A percentile compares a stretch with the other conserved stretches of the same genome.
Conservation (phyloP, 1,140 invertebrate species). For the Temnothorax nylanderi region DNA sequence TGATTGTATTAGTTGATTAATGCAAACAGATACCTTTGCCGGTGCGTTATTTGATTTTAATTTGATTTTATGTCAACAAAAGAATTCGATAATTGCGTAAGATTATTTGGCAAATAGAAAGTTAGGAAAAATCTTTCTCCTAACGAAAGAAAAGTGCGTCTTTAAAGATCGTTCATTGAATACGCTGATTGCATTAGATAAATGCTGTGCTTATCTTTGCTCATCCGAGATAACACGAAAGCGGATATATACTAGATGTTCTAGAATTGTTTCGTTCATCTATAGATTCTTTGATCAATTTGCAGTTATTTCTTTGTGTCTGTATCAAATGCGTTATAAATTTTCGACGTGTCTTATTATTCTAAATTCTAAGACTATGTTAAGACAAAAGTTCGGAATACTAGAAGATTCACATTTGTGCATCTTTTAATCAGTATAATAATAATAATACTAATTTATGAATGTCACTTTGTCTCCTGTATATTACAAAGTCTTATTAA, state of each 20-base stretch:
- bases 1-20: conserved; percentile 19
- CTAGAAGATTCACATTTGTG: background rate
- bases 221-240: conserved; percentile 50
- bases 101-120: background rate
- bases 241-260: conserved; percentile 23
- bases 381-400: background rate
- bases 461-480: background rate
- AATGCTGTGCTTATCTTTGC: conserved; percentile 1
- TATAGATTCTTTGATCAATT: conserved; percentile 7
- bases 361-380: background rate
- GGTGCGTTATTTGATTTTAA: background rate
- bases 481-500: conserved; percentile 14
- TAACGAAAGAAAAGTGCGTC: background rate
- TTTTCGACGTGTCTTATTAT: background rate
- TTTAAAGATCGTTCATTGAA: background rate
- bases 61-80: conserved; percentile 22
- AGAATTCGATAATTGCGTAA: background rate
- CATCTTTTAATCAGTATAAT: background rate
- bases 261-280: conserved; percentile 2
- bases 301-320: background rate
- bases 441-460: background rate
- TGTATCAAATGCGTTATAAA: background rate
- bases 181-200: background rate
- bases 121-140: background rate
- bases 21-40: background rate